Evolutionary conservation across 2,797 vertebrate species (phyloP), one percentile per base, ranked within the genome.

Genomic region (Crossoptilon crossoptilon): DNA sequence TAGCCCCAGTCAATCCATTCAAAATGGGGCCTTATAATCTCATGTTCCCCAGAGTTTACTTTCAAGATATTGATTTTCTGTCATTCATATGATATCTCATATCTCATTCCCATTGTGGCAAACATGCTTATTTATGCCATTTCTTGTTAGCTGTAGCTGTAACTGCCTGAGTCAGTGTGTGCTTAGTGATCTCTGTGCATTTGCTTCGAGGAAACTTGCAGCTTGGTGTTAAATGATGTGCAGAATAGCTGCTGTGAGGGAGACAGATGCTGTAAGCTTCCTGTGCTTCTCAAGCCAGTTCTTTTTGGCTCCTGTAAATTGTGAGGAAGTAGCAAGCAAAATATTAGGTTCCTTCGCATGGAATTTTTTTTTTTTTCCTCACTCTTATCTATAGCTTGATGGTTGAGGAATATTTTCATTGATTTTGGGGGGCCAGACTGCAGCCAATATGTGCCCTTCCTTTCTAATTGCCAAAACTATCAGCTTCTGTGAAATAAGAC

Each of bases 391-490:
- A 24, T 11, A 49, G 33, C 55, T 49, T 87, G 27, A 44, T 44
- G 46, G 14, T 72, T 0, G 1, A 56, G 23, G 6, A 7, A 53
- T 9, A 2, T 78, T 31, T 64, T 62, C 33, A 49, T 0, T 41
- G 10, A 19, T 51, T 84, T 49, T 68, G 19, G 51, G 0, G 29
- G 23, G 43, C 7, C 29, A 55, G 58, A 27, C n/a, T 16, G 19
- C 26, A 24, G 24, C 49, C 14, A 10, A 26, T 23, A 19, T 29
- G 33, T 39, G 23, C 13, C 33, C 8, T 58, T 1, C 2, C 9
- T 6, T 66, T 74, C 1, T 10, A 11, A 33, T 74, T 58, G 27
- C 18, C 0, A 0, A 48, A 43, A 15, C 19, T 37, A 11, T 0
- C 1, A n/a, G 15, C 29, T 87, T 23, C 58, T 72, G 44, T 5